Conservation (phyloP, 2,113 vertebrate species). For the Marmota monax region DNA sequence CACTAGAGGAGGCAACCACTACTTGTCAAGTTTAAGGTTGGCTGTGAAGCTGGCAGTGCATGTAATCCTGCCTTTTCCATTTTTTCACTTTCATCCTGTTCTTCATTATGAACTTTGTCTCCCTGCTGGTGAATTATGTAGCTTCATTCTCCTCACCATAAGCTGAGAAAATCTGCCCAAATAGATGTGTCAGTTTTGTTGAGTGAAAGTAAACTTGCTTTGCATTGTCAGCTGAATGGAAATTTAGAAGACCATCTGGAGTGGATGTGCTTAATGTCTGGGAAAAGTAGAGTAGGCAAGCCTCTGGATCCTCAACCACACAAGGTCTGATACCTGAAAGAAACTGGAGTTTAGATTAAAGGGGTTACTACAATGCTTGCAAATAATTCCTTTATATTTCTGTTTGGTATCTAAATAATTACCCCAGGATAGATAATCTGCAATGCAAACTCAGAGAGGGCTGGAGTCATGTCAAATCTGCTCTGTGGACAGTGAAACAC, state of each 20-base stretch:
- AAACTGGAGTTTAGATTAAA: constrained; percentile 43
- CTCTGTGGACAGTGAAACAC: constrained; percentile 30
- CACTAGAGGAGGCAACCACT: not conserved
- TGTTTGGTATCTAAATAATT: not conserved
- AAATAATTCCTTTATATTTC: constrained; percentile 6
- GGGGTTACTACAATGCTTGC: not conserved
- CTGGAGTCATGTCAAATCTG: constrained; percentile 8
- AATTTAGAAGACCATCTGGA: constrained; percentile 83
- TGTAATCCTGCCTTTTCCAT: not conserved
- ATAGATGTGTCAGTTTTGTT: constrained; percentile 70
- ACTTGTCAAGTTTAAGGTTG: constrained; percentile 50
- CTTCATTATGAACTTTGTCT: constrained; percentile 57
- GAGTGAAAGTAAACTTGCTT: constrained; percentile 78
- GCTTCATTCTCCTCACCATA: constrained; percentile 63
- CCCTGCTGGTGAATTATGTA: constrained; percentile 41
- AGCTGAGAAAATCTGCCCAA: constrained; percentile 76
- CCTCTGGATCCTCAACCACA: constrained; percentile 65
- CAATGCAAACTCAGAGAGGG: constrained; percentile 13
- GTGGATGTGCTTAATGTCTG: constrained; percentile 66
- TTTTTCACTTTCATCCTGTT: constrained; percentile 58
- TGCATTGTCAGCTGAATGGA: constrained; percentile 68
- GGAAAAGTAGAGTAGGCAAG: constrained; percentile 72
- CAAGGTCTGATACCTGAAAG: constrained; percentile 29
- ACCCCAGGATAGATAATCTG: not conserved
- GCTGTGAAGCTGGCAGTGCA: constrained; percentile 5